These are phyloP conservation scores for Ahaetulla prasina DNA, from an alignment of 2,113 vertebrate species.

Conservation along the genomic window DNA sequence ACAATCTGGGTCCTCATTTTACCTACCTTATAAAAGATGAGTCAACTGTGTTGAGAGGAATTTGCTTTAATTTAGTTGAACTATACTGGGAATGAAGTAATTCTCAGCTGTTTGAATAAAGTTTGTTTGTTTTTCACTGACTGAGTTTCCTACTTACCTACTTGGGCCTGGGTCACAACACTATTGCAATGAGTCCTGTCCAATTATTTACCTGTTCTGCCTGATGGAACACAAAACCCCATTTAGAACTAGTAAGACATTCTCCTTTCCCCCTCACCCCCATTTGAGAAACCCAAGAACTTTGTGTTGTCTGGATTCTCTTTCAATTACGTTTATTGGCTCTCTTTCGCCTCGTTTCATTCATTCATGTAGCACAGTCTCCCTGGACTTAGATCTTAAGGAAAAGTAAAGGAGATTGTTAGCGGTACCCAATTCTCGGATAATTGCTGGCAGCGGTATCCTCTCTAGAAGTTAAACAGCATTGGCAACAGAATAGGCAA, in stretches of 20 bases:
- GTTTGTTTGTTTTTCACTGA: too few relatives aligned
- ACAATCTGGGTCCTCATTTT: too few relatives aligned
- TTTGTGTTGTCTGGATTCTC: neutral
- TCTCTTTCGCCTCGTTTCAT: neutral
- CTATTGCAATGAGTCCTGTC: neutral
- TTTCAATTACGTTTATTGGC: neutral
- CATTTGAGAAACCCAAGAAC: neutral
- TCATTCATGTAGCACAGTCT: neutral
- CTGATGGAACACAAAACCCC: neutral
- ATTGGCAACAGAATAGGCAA: neutral
- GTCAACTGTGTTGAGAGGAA: too few relatives aligned
- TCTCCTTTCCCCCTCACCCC: neutral
- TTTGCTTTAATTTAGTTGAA: too few relatives aligned
- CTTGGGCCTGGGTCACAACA: too few relatives aligned
- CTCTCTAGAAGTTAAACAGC: neutral
- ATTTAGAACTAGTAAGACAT: neutral
- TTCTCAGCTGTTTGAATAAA: too few relatives aligned
- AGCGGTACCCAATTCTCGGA: neutral
- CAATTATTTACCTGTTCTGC: neutral
- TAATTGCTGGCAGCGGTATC: neutral
- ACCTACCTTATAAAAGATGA: too few relatives aligned
- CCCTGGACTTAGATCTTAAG: neutral
- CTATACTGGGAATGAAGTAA: too few relatives aligned
- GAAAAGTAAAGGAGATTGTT: neutral
- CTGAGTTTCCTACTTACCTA: too few relatives aligned